These are phyloP conservation scores for Carassius carassius DNA, from an alignment of 2,113 vertebrate species.

Conservation along the genomic window DNA sequence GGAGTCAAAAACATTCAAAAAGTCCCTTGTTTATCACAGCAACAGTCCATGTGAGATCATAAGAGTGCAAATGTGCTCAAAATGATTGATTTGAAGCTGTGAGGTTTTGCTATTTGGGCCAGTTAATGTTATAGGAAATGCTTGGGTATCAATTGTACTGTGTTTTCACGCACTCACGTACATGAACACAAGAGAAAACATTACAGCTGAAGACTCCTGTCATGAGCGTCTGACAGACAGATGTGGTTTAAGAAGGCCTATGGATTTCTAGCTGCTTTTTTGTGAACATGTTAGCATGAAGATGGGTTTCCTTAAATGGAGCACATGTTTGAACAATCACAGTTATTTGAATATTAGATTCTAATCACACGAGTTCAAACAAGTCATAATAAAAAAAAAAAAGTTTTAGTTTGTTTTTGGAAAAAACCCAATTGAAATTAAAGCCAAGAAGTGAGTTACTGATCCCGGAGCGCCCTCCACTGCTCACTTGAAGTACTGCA, in stretches of 20 bases:
- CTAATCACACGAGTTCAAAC: neutral
- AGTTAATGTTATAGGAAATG: constrained; percentile 53
- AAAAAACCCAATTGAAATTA: neutral
- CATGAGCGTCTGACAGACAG: neutral
- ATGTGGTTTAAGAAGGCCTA: neutral
- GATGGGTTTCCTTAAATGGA: neutral
- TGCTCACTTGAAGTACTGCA: neutral
- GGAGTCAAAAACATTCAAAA: neutral
- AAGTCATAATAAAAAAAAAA: constrained; percentile 1
- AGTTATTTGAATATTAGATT: neutral
- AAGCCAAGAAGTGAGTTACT: neutral
- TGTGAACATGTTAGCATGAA: neutral
- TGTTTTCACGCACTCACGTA: constrained; percentile 32
- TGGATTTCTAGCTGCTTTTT: neutral
- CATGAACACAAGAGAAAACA: constrained; percentile 20
- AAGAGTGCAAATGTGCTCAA: neutral
- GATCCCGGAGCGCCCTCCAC: neutral
- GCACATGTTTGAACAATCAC: neutral
- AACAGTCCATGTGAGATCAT: neutral
- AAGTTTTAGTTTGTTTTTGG: neutral
- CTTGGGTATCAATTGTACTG: neutral
- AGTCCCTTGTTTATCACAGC: neutral
- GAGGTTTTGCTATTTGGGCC: neutral
- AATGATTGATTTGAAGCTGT: neutral
- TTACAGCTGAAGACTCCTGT: neutral